A percentile compares a stretch with the other conserved stretches of the same genome.
Conservation (phyloP, 2,888 invertebrate species). For the Sarcophaga rosellei region DNA sequence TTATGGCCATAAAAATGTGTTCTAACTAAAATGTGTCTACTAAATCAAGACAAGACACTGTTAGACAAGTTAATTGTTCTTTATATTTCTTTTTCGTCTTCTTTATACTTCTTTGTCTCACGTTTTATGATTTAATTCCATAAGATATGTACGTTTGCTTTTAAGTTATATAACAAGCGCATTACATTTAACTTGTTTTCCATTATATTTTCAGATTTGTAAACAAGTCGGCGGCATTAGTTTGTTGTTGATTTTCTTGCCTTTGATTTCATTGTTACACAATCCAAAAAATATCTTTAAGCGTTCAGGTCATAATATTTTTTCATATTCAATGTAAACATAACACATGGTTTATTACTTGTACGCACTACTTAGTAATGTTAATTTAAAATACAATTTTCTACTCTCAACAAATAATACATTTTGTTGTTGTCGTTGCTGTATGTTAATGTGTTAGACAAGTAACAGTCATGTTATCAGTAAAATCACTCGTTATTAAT, state of each 20-base stretch:
- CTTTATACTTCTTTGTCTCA: not conserved
- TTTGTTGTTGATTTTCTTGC: not conserved
- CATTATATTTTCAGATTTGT: not conserved
- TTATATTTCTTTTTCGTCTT: not conserved
- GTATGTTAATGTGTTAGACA: too few species aligned
- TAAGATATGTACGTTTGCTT: not conserved
- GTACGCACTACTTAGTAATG: not conserved
- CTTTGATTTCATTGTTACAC: conserved; percentile 14
- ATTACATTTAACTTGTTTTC: conserved; percentile 1
- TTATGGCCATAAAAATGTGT: not conserved
- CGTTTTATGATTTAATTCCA: not conserved
- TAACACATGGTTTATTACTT: not conserved
- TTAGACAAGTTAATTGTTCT: conserved; percentile 20
- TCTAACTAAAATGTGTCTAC: not conserved
- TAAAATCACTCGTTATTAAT: too few species aligned
- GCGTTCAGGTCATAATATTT: conserved; percentile 23
- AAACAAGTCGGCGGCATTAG: not conserved
- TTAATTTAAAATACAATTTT: not conserved
- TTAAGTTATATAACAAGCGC: not conserved
- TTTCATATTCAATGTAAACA: conserved; percentile 20
- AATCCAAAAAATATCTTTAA: not conserved
- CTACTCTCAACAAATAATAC: not conserved
- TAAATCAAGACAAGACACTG: not conserved
- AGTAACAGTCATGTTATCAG: too few species aligned
- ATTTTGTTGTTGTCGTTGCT: too few species aligned